Evolutionary conservation across 2,888 invertebrate genomes (phyloP).

Genomic region (Aricia artaxerxes): DNA sequence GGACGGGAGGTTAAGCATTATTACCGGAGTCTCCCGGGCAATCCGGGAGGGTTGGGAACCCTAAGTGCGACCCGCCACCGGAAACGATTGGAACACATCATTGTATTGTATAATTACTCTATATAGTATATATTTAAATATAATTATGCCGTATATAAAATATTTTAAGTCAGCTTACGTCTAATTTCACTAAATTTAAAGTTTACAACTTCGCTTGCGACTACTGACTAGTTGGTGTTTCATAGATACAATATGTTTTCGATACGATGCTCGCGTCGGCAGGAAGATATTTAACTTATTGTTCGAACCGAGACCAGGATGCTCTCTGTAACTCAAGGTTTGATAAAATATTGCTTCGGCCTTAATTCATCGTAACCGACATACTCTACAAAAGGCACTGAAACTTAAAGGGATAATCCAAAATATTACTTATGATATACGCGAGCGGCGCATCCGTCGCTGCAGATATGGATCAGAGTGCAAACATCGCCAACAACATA

Average conservation of each 20-base stretch:
- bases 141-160: constrained; percentile 49
- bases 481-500: not conserved
- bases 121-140: constrained; percentile 41
- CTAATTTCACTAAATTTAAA: constrained; percentile 42
- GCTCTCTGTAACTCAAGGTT: not conserved
- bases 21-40: too few relatives aligned
- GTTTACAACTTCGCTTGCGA: constrained; percentile 55
- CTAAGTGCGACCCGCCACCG: constrained; percentile 54
- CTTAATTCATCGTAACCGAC: not conserved
- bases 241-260: constrained; percentile 61
- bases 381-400: constrained; percentile 17
- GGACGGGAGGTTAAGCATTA: too few relatives aligned
- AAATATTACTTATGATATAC: not conserved
- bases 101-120: constrained; percentile 47
- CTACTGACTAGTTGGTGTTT: constrained; percentile 74
- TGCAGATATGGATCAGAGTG: constrained; percentile 8
- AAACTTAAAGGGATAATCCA: constrained; percentile 8
- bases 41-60: too few relatives aligned
- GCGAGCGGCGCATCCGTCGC: not conserved
- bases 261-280: constrained; percentile 36
- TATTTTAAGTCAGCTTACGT: constrained; percentile 43
- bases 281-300: constrained; percentile 34
- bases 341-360: constrained; percentile 10
- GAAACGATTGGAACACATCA: constrained; percentile 75
- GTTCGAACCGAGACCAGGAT: not conserved